Percentiles rank a stretch among this genome's conserved stretches.
phyloP scores from a whole-genome alignment of 2,888 invertebrate species.

The Rotaria macrura region DNA sequence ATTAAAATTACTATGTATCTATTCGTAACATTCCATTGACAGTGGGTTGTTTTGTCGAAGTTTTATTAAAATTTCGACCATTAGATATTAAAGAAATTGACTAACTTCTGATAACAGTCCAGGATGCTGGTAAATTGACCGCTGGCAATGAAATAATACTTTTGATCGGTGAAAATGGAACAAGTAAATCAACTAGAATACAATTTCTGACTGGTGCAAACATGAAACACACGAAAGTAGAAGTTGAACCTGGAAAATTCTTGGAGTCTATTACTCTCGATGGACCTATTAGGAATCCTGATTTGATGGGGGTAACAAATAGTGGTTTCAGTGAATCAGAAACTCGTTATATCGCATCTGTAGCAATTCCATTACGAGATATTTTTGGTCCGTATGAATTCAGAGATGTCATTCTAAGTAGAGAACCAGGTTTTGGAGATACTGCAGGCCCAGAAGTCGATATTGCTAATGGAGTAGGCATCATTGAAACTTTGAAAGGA shows the following conservation, averaged over 20 bases:
- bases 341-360: neutral
- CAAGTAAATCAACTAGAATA: neutral
- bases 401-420: neutral
- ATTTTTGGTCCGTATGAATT: neutral
- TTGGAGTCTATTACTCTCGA: neutral
- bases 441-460: conserved; percentile 17
- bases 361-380: neutral
- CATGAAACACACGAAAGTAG: neutral
- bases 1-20: neutral
- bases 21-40: neutral
- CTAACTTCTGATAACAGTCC: neutral
- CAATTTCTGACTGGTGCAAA: neutral
- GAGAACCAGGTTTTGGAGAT: conserved; percentile 23
- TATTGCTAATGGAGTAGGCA: conserved; percentile 5
- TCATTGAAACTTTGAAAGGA: neutral
- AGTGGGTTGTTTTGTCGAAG: neutral
- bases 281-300: neutral
- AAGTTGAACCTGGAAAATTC: neutral
- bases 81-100: neutral
- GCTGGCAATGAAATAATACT: neutral
- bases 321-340: neutral
- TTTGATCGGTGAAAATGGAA: neutral
- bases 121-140: neutral
- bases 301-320: neutral
- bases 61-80: neutral